These are phyloP conservation scores for Mastigias papua DNA, from an alignment of 30 jellyfish, hydroid and myxozoan genomes.

Conservation along the genomic window DNA sequence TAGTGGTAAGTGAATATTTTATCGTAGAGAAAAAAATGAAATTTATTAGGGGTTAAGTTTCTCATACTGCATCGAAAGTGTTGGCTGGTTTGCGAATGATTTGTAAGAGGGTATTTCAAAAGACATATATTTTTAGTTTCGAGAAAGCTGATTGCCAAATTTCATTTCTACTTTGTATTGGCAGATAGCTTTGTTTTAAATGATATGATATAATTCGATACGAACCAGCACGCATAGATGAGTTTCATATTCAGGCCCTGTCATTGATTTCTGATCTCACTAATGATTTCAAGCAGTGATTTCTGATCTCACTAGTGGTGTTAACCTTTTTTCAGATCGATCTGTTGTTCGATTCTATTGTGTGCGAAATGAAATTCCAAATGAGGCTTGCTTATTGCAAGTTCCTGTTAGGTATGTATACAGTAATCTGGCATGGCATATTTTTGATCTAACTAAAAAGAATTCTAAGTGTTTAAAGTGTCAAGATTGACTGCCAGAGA, in stretches of 20 bases:
- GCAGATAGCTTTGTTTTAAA: no score
- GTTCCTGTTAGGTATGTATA: slow-evolving; percentile 89
- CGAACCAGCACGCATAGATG: no score
- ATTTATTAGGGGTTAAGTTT: not conserved
- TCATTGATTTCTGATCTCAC: no score
- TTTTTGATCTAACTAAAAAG: not conserved
- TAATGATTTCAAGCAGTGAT: no score
- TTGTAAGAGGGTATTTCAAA: no score
- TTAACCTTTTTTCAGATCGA: slow-evolving; percentile 58
- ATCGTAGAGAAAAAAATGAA: not conserved
- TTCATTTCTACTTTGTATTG: no score
- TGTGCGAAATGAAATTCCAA: slow-evolving; percentile 76
- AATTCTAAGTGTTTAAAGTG: not conserved
- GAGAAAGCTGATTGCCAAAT: no score
- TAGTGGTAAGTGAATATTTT: slow-evolving; percentile 45
- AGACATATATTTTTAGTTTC: no score
- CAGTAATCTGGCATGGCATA: not conserved
- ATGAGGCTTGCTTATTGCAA: slow-evolving; percentile 89
- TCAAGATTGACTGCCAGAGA: no score
- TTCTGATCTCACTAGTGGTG: not conserved
- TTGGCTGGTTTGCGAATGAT: no score
- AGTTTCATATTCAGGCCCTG: no score
- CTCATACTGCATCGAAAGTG: not conserved
- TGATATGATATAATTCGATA: no score
- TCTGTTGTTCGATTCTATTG: slow-evolving; percentile 91